Base-by-base conservation (phyloP, 2,113 vertebrate genomes). In the Mixornis gularis region DNA sequence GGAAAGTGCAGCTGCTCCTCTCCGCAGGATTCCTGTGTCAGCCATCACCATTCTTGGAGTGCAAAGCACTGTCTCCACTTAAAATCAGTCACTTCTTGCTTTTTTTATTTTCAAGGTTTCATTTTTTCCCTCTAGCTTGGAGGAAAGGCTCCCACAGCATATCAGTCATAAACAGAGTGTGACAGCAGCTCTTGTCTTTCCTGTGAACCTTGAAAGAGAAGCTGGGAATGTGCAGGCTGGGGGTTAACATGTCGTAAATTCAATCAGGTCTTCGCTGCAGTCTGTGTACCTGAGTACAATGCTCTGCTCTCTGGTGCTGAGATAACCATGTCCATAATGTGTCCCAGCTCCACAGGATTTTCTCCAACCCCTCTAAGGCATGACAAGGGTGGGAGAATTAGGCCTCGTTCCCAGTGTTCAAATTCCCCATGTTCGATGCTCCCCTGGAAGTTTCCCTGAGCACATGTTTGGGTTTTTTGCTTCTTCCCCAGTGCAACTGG, bases 401-500 rank as follows among this genome's bases (percentile, higher is more conserved):
- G 60, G 46, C 16, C 7, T 53, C 1, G 0, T 11, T 85, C 2
- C 0, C 5, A 1, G 1, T 36, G 59, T 85, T 66, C 25, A 20
- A 38, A 22, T 43, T 20, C 14, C 22, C 12, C 0, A 0, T n/a
- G 26, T 14, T 5, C 1, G 2, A 14, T 10, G 15, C 40, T 64
- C 11, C 6, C 9, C 51, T 85, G 49, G 59, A 41, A 32, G 4
- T 16, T n/a, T 30, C 60, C 20, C 79, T 41, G 70, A 79, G 60
- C 90, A 26, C 2, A 0, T 14, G 7, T 52, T 53, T 71, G 22
- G 6, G 0, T 30, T 68, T 82, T 32, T 64, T 78, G 14, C 27
- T 85, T n/a, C 64, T 83, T 74, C 73, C 43, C 25, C 69, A 99
- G 99, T 98, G 99, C 97, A 99, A 99, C 94, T 99, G 99, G 99